These are phyloP conservation scores for Pollenia angustigena DNA, from an alignment of 2,888 invertebrate genomes.

Conservation along the genomic window DNA sequence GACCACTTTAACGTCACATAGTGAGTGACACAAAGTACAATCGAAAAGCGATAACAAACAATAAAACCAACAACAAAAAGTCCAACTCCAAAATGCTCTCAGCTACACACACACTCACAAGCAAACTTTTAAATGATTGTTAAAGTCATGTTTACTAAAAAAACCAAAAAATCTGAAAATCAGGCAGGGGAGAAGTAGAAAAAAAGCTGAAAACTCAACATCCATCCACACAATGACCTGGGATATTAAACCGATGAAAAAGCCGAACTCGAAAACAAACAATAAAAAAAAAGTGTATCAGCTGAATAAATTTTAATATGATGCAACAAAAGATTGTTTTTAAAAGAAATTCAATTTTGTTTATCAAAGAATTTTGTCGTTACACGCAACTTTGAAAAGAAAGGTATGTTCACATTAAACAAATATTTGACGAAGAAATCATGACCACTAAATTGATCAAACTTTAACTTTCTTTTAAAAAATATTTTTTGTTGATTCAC, in stretches of 20 bases:
- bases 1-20: constrained; percentile 72
- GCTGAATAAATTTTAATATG: constrained; percentile 41
- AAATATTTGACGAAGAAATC: too few species aligned
- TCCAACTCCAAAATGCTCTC: constrained; percentile 26
- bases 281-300: constrained; percentile 50
- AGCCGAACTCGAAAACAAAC: constrained; percentile 33
- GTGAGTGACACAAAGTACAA: constrained; percentile 74
- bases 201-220: constrained; percentile 9
- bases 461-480: too few species aligned
- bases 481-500: too few species aligned
- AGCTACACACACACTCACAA: background rate
- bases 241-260: constrained; percentile 23
- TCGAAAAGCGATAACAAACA: constrained; percentile 72
- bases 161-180: background rate
- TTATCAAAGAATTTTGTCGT: background rate
- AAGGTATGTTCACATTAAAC: background rate
- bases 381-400: constrained; percentile 6
- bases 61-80: constrained; percentile 57
- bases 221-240: constrained; percentile 23
- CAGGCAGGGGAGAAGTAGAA: background rate
- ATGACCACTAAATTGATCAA: too few species aligned
- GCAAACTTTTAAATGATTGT: constrained; percentile 39
- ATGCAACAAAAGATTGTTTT: constrained; percentile 18
- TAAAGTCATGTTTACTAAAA: constrained; percentile 59
- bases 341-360: background rate